Percentiles rank a stretch among this genome's conserved stretches.
Conservation (phyloP, 35 echinoderm and acorn worm genomes). For the Holothuria glaberrima region DNA sequence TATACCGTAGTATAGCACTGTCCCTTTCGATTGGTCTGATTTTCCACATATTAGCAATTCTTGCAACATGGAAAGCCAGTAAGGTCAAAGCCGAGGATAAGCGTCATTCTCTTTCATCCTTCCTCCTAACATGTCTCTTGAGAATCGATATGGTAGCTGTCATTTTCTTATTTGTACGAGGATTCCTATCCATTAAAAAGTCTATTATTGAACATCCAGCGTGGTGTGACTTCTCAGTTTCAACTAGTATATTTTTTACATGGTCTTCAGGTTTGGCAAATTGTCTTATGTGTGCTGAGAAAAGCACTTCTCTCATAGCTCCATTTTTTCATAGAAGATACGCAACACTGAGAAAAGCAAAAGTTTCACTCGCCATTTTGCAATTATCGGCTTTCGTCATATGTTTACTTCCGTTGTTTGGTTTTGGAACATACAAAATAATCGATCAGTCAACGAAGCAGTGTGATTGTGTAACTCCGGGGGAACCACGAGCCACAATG, state of each 20-base stretch:
- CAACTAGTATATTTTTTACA: too few relatives aligned
- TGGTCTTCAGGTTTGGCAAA: too few relatives aligned
- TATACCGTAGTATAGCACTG: background rate
- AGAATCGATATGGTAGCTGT: constrained; percentile 9
- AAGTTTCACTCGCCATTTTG: background rate
- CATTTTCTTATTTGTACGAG: background rate
- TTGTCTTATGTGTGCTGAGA: constrained; percentile 37
- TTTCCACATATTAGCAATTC: constrained; percentile 8
- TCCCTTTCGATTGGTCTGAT: background rate
- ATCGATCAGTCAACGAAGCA: background rate
- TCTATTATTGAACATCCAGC: background rate
- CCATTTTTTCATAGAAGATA: constrained; percentile 8
- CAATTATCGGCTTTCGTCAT: background rate
- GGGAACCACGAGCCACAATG: background rate
- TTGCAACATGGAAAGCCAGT: constrained; percentile 2
- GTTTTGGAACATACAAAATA: background rate
- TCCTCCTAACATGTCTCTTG: too few relatives aligned
- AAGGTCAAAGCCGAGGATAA: background rate
- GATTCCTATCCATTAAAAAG: background rate
- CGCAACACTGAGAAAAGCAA: background rate
- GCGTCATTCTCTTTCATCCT: too few relatives aligned
- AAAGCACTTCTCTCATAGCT: background rate
- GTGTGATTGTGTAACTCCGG: background rate
- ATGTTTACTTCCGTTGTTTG: background rate
- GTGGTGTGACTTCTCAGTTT: background rate